These are phyloP conservation scores for Echiichthys vipera DNA, from an alignment of 2,797 vertebrate genomes.

Conservation along the genomic window DNA sequence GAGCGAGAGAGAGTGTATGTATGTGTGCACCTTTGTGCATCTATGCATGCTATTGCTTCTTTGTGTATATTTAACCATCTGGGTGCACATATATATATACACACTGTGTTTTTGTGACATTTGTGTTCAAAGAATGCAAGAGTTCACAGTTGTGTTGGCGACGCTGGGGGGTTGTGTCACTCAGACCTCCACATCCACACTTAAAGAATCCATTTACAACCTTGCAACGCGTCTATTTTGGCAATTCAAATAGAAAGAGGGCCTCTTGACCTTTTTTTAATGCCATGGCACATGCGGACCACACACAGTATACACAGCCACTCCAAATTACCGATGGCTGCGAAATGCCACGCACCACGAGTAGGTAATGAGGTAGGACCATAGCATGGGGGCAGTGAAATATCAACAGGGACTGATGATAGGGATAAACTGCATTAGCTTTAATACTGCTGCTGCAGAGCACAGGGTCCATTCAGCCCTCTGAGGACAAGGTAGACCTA, in stretches of 20 bases:
- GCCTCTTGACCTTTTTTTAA: slow-evolving; percentile 64
- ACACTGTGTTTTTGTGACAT: slow-evolving; percentile 7
- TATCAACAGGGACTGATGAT: slow-evolving; percentile 30
- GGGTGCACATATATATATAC: background rate
- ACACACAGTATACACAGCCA: slow-evolving; percentile 52
- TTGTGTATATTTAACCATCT: slow-evolving; percentile 13
- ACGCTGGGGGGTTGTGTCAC: slow-evolving; percentile 22
- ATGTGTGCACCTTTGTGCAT: background rate
- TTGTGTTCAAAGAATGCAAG: background rate
- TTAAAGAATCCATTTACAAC: slow-evolving; percentile 52
- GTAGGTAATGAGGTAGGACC: slow-evolving; percentile 61
- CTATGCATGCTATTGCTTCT: slow-evolving; percentile 17
- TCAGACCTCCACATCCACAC: slow-evolving; percentile 31
- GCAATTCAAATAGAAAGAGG: slow-evolving; percentile 46
- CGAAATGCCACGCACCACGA: slow-evolving; percentile 57
- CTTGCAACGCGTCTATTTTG: slow-evolving; percentile 45
- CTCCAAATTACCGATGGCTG: slow-evolving; percentile 55
- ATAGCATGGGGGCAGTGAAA: slow-evolving; percentile 31
- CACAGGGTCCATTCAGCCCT: slow-evolving; percentile 20
- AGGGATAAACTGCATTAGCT: slow-evolving; percentile 52
- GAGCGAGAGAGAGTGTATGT: background rate
- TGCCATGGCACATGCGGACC: slow-evolving; percentile 56
- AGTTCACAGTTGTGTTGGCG: slow-evolving; percentile 8
- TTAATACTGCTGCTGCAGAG: slow-evolving; percentile 41
- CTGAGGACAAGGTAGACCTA: slow-evolving; percentile 26